Conservation (phyloP, 1,140 invertebrate genomes). For the Lucilia cuprina region DNA sequence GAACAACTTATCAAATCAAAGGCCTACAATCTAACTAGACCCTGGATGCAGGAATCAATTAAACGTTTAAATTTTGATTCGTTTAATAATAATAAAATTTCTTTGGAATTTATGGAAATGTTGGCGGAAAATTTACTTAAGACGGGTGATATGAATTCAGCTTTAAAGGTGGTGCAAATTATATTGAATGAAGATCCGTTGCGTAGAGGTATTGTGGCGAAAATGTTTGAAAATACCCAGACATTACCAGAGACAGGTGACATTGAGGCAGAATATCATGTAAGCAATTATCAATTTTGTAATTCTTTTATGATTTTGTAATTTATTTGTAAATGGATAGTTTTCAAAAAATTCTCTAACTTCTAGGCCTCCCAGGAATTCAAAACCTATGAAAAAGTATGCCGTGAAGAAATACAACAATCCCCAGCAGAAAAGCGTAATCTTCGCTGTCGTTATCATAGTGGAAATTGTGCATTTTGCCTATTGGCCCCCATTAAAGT, state of each 20-base stretch:
- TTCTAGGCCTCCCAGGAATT: constrained; percentile 55
- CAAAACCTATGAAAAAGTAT: constrained; percentile 82
- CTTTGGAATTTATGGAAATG: constrained; percentile 54
- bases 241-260: neutral
- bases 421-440: constrained; percentile 54
- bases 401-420: constrained; percentile 76
- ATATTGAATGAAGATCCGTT: constrained; percentile 82
- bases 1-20: constrained; percentile 90
- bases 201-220: constrained; percentile 76
- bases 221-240: constrained; percentile 71
- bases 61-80: constrained; percentile 68
- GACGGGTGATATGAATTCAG: constrained; percentile 72
- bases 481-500: constrained; percentile 87
- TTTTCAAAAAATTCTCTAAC: no score
- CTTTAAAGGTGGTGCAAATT: constrained; percentile 87
- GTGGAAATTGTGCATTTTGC: constrained; percentile 75
- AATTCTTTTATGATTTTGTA: no score
- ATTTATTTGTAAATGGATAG: no score
- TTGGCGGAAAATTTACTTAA: constrained; percentile 56
- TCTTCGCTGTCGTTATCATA: constrained; percentile 81
- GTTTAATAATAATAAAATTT: constrained; percentile 71
- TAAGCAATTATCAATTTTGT: no score
- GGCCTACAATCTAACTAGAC: constrained; percentile 91
- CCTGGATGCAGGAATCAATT: constrained; percentile 94
- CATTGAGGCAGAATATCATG: constrained; percentile 43